Conservation (phyloP, 2,888 invertebrate genomes). For the Zootermopsis nevadensis region DNA sequence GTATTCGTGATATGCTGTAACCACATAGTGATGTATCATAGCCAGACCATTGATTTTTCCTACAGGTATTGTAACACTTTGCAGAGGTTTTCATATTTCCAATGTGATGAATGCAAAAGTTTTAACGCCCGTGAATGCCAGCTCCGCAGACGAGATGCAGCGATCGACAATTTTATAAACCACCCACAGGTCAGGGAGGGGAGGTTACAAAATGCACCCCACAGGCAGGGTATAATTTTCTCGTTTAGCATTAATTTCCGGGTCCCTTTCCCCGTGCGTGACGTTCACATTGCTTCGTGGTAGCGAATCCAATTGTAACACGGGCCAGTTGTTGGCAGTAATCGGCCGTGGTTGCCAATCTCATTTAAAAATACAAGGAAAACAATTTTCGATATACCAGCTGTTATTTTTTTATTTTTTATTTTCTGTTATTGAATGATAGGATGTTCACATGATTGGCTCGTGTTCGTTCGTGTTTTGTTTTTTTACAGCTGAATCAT, state of each 20-base stretch:
- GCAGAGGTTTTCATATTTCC: not conserved
- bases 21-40: too few species aligned
- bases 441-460: not conserved
- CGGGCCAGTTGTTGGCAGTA: conserved; percentile 28
- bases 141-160: not conserved
- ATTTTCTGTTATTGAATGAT: too few species aligned
- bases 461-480: not conserved
- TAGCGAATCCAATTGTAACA: conserved; percentile 25
- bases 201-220: conserved; percentile 30
- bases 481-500: too few species aligned
- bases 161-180: conserved; percentile 26
- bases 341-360: conserved; percentile 18
- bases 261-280: conserved; percentile 2
- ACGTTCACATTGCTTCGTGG: conserved; percentile 5
- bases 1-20: too few species aligned
- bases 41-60: too few species aligned
- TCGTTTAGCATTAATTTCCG: conserved; percentile 45
- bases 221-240: conserved; percentile 43
- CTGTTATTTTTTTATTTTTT: not conserved
- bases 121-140: not conserved
- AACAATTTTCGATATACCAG: conserved; percentile 23
- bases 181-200: not conserved
- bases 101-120: conserved; percentile 8
- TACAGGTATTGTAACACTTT: not conserved
- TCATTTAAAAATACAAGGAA: conserved; percentile 32